These are phyloP conservation scores for Polyergus mexicanus DNA, from an alignment of 1,140 invertebrate species.

Conservation along the genomic window DNA sequence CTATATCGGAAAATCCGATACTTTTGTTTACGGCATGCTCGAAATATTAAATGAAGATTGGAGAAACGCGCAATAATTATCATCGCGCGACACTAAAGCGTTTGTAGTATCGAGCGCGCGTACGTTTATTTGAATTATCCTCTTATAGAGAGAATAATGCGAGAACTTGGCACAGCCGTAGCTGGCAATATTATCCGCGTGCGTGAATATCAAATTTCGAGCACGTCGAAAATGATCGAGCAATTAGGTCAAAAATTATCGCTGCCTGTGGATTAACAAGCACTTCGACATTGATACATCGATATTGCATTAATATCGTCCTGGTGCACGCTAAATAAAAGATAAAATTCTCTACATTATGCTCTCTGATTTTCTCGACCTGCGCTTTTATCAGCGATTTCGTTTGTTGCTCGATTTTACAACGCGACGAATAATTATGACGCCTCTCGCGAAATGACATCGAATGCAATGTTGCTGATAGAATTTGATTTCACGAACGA, in stretches of 20 bases:
- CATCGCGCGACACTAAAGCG: slow-evolving; percentile 33
- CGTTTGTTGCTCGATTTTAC: not conserved
- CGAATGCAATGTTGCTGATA: not conserved
- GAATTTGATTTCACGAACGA: slow-evolving; percentile 48
- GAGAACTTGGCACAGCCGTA: not conserved
- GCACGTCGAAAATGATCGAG: slow-evolving; percentile 43
- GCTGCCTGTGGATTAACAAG: not conserved
- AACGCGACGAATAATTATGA: slow-evolving; percentile 33
- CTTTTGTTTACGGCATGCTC: slow-evolving; percentile 46
- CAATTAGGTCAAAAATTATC: slow-evolving; percentile 46
- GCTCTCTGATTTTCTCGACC: not conserved
- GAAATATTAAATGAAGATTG: slow-evolving; percentile 48
- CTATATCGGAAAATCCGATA: slow-evolving; percentile 40
- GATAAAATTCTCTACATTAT: not conserved
- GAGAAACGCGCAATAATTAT: slow-evolving; percentile 54
- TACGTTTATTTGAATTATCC: slow-evolving; percentile 48
- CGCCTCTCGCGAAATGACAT: not conserved
- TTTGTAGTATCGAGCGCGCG: slow-evolving; percentile 27
- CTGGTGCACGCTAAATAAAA: not conserved
- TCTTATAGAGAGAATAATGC: slow-evolving; percentile 32
- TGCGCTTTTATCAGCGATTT: not conserved
- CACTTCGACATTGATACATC: not conserved
- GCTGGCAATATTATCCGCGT: slow-evolving; percentile 14
- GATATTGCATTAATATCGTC: slow-evolving; percentile 10
- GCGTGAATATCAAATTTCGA: slow-evolving; percentile 32